phyloP scores from a whole-genome alignment of 2,888 invertebrate species.

The Caenorhabditis sinica region DNA sequence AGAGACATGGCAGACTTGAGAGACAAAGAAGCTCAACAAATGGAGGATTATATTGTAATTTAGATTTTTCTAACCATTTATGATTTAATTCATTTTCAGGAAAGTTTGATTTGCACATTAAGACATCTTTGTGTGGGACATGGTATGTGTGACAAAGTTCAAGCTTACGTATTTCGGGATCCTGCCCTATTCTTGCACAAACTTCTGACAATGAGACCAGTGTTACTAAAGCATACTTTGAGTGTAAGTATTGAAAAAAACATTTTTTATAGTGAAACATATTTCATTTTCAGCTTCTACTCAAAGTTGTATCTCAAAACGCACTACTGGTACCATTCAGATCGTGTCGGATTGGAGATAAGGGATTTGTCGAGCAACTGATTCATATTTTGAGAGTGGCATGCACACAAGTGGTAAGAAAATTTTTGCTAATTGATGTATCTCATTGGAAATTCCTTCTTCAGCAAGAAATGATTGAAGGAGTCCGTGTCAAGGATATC shows the following conservation, averaged over 20 bases:
- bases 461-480: constrained; percentile 71
- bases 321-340: constrained; percentile 67
- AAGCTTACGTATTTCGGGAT: constrained; percentile 62
- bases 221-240: constrained; percentile 76
- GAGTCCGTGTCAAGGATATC: constrained; percentile 71
- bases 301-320: constrained; percentile 68
- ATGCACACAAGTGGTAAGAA: constrained; percentile 64
- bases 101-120: constrained; percentile 74
- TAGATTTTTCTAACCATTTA: neutral
- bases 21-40: constrained; percentile 60
- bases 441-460: constrained; percentile 8
- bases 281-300: constrained; percentile 67
- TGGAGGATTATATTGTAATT: constrained; percentile 65
- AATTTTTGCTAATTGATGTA: neutral
- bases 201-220: constrained; percentile 74
- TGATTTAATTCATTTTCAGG: constrained; percentile 61
- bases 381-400: constrained; percentile 72
- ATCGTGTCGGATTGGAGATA: constrained; percentile 44
- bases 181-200: constrained; percentile 73
- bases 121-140: constrained; percentile 75
- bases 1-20: constrained; percentile 39
- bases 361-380: constrained; percentile 67
- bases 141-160: constrained; percentile 68
- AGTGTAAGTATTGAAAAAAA: constrained; percentile 59
- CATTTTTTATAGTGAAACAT: neutral